Base-by-base conservation (phyloP, 2,113 vertebrate species). In the Gadus chalcogrammus region DNA sequence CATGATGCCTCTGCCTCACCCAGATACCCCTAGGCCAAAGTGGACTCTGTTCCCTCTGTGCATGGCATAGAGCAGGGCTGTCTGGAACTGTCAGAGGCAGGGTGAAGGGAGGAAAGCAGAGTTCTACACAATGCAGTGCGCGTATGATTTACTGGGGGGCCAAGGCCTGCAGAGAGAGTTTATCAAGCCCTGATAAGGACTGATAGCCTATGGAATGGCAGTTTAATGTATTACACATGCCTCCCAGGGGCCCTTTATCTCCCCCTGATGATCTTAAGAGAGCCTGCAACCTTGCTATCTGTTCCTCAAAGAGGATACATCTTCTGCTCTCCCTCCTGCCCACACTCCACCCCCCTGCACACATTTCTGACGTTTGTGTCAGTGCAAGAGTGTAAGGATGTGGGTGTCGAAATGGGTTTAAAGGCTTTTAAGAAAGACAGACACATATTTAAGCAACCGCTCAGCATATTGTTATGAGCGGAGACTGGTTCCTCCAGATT, bases 101-200 rank as follows among this genome's bases (percentile, higher is more conserved):
- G 64, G 70, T 74, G 78, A 72, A 22, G 70, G 42, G 68, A 71
- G 75, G 78, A 80, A 85, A 89, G 83, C 82, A 76, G 70, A 79
- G 87, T 68, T 77, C 87, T 85, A 88, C 87, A 85, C 78, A 84
- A 79, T 73, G 31, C 84, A 88, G 87, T 12, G 13, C 76, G 61
- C 70, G 86, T 83, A 71, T 87, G 84, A 88, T 89, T 84, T 85
- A 87, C 72, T 71, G 79, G 42, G 69, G 76, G 76, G 74, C 72
- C 76, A 83, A 82, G 63, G 86, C 72, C 83, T 82, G 82, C 81
- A 87, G 88, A 82, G 82, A 67, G 72, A 83, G 83, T 80, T 89
- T 92, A 91, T 91, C 90, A 85, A 74, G 82, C 38, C 76, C 75
- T 85, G 88, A 91, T 90, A 89, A 89, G 81, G 68, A 66, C 76